Base-by-base conservation (phyloP, 2,113 vertebrate species). In the Numida meleagris region DNA sequence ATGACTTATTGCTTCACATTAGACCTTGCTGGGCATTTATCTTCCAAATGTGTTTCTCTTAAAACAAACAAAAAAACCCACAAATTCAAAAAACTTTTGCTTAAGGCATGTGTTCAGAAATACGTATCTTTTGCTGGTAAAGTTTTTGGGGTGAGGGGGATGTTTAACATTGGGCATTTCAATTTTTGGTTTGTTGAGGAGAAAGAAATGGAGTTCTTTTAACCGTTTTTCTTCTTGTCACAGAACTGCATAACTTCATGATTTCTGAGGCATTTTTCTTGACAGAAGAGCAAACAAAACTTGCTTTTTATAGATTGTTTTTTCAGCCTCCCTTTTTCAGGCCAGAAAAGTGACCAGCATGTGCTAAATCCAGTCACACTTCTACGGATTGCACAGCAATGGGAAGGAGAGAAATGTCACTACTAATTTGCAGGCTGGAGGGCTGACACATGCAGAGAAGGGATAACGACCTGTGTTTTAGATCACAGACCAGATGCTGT, bases 261-360 rank as follows among this genome's bases (percentile, higher is more conserved):
- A 72, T 21, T 50, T n/a, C 21, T 33, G 29, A 29, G 6, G 38
- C 57, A 13, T 20, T 94, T 63, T 85, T 74, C 27, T 55, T 46
- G 71, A 19, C 4, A 20, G 16, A 55, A 27, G 7, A 7, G 16
- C 14, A 23, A 66, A 42, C 20, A 53, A 7, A 0, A 1, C 0
- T 33, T 42, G 2, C 9, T 40, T 53, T 78, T 42, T 59, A 70
- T 38, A 63, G 21, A 38, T 70, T 33, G 8, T 1, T 79, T 31
- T 85, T 75, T 14, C 36, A 66, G 62, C 18, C 31, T 80, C 2
- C 2, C 3, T 43, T 70, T 53, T 85, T 82, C 33, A 25, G 34
- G 21, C 27, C 25, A 66, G 34, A 59, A 72, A 58, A 72, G 76
- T 55, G 33, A 23, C 20, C 50, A 45, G 61, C 66, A 67, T 33